A percentile compares a stretch with the other conserved stretches of the same genome.
phyloP scores from a whole-genome alignment of 2,113 vertebrate genomes.

The Paradoxurus hermaphroditus region DNA sequence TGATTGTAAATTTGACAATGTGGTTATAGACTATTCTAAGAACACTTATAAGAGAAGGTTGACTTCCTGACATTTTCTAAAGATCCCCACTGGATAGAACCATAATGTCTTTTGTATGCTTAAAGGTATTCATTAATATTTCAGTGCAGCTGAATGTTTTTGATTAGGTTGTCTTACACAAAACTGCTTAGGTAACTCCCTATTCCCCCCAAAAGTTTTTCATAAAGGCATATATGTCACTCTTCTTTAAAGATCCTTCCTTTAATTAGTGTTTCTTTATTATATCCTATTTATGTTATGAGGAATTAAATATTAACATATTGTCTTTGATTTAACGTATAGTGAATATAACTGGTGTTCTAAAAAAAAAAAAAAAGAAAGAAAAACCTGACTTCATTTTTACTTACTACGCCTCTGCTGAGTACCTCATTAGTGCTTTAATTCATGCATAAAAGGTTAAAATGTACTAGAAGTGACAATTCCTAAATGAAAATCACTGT shows the following conservation, averaged over 20 bases:
- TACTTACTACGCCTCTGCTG: constrained; percentile 27
- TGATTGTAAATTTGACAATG: constrained; percentile 36
- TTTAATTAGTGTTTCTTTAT: constrained; percentile 51
- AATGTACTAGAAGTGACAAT: constrained; percentile 55
- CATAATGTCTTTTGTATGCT: constrained; percentile 38
- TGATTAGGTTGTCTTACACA: constrained; percentile 4
- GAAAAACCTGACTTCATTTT: constrained; percentile 20
- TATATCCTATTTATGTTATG: constrained; percentile 56
- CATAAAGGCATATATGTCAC: background rate
- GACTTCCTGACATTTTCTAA: constrained; percentile 38
- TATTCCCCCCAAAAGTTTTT: background rate
- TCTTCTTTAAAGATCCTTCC: background rate
- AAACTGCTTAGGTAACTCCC: background rate
- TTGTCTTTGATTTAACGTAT: constrained; percentile 72
- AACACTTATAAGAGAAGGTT: constrained; percentile 21
- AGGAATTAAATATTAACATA: constrained; percentile 79
- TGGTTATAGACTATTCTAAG: constrained; percentile 37
- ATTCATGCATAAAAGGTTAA: constrained; percentile 69
- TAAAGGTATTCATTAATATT: constrained; percentile 62
- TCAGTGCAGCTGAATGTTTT: background rate
- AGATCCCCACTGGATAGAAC: background rate
- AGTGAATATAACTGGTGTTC: constrained; percentile 27
- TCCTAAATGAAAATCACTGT: constrained; percentile 41
- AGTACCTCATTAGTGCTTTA: constrained; percentile 76
- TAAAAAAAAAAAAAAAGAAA: constrained; percentile 39